Base-by-base conservation (phyloP, 2,888 invertebrate genomes). In the Agrotis clavis region DNA sequence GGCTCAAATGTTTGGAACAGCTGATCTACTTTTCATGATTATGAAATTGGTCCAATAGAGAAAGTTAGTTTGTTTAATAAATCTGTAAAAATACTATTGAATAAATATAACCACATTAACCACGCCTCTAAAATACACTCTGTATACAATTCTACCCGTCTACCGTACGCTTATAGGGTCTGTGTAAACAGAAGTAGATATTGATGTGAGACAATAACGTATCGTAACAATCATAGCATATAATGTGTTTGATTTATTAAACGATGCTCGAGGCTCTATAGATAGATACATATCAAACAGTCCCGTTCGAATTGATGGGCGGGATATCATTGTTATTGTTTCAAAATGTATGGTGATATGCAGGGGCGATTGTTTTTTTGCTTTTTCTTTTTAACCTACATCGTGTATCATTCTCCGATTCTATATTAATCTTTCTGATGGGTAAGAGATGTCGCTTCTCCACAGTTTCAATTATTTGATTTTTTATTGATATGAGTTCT, bases 201-300 rank as follows among this genome's bases (percentile, higher is more conserved):
- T 92, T 90, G 87, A 88, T 89, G 87, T 90, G 92, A 94, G 94
- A 95, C 94, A 95, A 94, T 94, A 94, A 93, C 90, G 92, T 92
- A 92, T 92, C 90, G 88, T 89, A 91, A 93, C 93, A 93, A 95
- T 95, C 93, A 92, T 90, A 87, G 83, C 89, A 89, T 92, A 91
- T 94, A 92, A 91, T 92, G 90, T 94, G 90, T 93, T 94, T 95
- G 95, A 95, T 95, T 95, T 95, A 95, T 95, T 93, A 94, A 92
- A 88, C 90, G 88, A 89, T 88, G 89, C 88, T 86, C 74, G 86
- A 85, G 83, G 89, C 84, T 84, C 78, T 77, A 73, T 67, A 87
- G 90, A 91, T 91, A 87, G 90, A 91, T 91, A 87, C 60, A 67
- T 83, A 79, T 83, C 83, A 67, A 79, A 83, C 69, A 85, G 74